Evolutionary conservation across 2,888 invertebrate genomes (phyloP).

Genomic region (Campoletis raptor): DNA sequence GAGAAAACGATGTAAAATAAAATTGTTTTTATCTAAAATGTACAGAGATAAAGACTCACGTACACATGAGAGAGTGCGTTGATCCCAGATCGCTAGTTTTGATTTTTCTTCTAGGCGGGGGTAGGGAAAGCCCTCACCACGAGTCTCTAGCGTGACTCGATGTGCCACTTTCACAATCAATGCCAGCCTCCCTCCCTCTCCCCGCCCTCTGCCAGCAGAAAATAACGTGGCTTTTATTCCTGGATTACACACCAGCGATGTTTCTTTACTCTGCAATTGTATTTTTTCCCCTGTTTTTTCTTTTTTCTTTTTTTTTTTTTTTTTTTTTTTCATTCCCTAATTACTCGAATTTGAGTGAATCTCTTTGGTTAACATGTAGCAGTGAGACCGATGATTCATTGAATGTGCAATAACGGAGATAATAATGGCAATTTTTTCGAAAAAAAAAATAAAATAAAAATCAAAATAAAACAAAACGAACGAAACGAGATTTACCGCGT

Average conservation of each 20-base stretch:
- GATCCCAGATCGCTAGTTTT: conserved; percentile 72
- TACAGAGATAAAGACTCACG: conserved; percentile 9
- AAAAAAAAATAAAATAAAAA: background rate
- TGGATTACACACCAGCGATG: conserved; percentile 48
- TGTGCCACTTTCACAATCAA: conserved; percentile 74
- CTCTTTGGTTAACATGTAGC: background rate
- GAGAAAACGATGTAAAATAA: conserved; percentile 42
- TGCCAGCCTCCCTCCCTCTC: conserved; percentile 63
- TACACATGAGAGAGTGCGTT: conserved; percentile 63
- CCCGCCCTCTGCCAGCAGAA: conserved; percentile 49
- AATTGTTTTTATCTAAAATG: conserved; percentile 12
- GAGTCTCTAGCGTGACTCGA: conserved; percentile 70
- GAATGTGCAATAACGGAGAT: conserved; percentile 26
- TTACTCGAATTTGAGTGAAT: conserved; percentile 56
- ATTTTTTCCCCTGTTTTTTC: conserved; percentile 20
- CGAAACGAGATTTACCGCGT: conserved; percentile 26
- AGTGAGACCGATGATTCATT: conserved; percentile 37
- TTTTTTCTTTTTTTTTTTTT: conserved; percentile 11
- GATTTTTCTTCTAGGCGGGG: conserved; percentile 69
- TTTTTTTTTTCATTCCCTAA: conserved; percentile 27
- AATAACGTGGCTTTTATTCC: conserved; percentile 64
- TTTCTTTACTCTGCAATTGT: conserved; percentile 55
- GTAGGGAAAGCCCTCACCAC: conserved; percentile 58
- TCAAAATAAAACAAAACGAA: background rate
- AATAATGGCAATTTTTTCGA: conserved; percentile 7